Evolutionary conservation across 2,888 invertebrate genomes (phyloP), one percentile per base, ranked within the genome.

Genomic region (Marasmarcha lunaedactyla): DNA sequence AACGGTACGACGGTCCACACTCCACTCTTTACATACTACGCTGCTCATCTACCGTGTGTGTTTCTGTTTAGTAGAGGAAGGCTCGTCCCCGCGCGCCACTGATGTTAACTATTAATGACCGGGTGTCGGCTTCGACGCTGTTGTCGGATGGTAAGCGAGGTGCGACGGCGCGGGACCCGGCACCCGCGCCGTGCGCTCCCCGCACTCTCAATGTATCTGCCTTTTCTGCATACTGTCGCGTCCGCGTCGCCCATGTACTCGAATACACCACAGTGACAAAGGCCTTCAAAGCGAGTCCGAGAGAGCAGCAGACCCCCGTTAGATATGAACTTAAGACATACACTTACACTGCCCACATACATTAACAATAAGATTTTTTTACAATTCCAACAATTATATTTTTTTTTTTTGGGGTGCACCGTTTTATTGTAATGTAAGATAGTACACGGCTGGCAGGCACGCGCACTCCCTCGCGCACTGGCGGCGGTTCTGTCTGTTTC

Each of bases 1-100:
- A 87, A 91, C 92, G 93, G 93, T 93, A 93, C 90, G 93, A 90
- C 90, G 89, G 71, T 63, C 74, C 69, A 78, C 78, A 74, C 78
- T 77, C 78, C 78, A 78, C 79, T 78, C 76, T 81, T 20, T 79
- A 78, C 79, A 73, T 79, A 79, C 81, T 74, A 76, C 72, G 77
- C 79, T 81, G 79, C 83, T 79, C 81, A 79, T 74, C 71, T 72
- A 70, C 77, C 74, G 76, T 81, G 78, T 79, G 74, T 84, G 71
- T 84, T 83, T 84, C 77, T 84, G 84, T 84, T 83, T 73, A 84
- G 84, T 83, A 79, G 69, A 79, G 77, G 69, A 71, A 66, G 77
- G 73, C 76, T 71, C 76, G 76, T 74, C 76, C 61, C 60, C 71
- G 65, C 72, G 72, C 73, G 79, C 68, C 66, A 68, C 71, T 60